These are phyloP conservation scores for Pangasius larnaudii DNA, from an alignment of 2,797 vertebrate genomes.

Conservation along the genomic window DNA sequence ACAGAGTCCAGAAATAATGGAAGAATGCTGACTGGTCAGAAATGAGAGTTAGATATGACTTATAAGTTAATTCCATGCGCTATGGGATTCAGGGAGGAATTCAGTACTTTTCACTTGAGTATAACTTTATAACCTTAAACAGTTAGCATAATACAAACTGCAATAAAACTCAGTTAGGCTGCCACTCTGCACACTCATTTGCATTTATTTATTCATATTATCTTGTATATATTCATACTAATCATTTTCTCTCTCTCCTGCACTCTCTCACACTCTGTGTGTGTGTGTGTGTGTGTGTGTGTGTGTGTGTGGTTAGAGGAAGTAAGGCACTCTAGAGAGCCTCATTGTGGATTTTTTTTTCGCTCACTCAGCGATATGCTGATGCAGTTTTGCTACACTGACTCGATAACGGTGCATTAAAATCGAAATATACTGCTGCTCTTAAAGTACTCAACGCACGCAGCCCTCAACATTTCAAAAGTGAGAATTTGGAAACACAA, in stretches of 20 bases:
- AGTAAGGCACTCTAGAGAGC: conserved; percentile 55
- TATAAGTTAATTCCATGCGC: conserved; percentile 44
- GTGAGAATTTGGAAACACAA: conserved; percentile 10
- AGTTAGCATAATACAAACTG: conserved; percentile 20
- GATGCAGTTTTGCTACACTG: conserved; percentile 53
- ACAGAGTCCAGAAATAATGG: neutral
- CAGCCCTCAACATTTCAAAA: conserved; percentile 24
- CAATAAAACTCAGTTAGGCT: conserved; percentile 25
- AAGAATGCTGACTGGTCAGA: conserved; percentile 33
- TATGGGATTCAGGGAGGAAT: conserved; percentile 45
- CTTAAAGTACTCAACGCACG: conserved; percentile 52
- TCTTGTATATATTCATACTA: conserved; percentile 23
- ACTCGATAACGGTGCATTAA: conserved; percentile 53
- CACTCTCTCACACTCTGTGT: neutral
- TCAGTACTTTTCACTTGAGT: neutral
- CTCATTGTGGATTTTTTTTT: conserved; percentile 61
- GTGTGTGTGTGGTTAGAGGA: conserved; percentile 28
- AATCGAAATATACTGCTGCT: conserved; percentile 63
- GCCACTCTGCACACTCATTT: conserved; percentile 17
- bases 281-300: conserved; percentile 45
- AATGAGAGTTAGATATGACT: conserved; percentile 18
- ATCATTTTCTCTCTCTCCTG: neutral
- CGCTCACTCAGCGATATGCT: conserved; percentile 60
- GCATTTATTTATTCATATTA: conserved; percentile 32
- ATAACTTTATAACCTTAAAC: conserved; percentile 18